Evolutionary conservation across 30 jellyfish, hydroid and myxozoan species (phyloP), one percentile per base, ranked within the genome.

Genomic region (Aurelia sp.): DNA sequence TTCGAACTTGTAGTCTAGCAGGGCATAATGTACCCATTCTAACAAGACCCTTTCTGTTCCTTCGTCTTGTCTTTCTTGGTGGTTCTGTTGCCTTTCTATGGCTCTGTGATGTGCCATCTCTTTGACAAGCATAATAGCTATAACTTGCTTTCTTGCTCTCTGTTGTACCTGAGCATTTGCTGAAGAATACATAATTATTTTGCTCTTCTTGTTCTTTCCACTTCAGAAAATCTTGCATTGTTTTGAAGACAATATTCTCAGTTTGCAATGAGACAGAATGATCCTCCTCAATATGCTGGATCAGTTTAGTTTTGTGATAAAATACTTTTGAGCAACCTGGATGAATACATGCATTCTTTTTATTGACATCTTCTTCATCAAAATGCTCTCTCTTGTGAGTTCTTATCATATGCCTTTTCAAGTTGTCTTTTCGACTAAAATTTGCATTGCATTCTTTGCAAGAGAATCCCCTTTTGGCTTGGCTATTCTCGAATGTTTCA

Each of bases 181-280:
- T 74, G 30, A 74, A 74, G 57, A 13, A 74, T 3, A 74, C 73
- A 74, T 51, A 74, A 74, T 74, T 18, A 68, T 30, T 74, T 47
- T 27, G 58, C 57, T 74, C 85, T 68, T 74, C 85, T 51, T 74
- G 71, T 51, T 58, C 73, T 30, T 74, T 74, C 85, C 85, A 74
- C 18, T 51, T 74, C 33, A 30, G 30, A 74, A 74, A 74, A 15
- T 74, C 85, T 74, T 74, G 27, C 71, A 51, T 18, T 1, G 85
- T 30, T 58, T 74, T 53, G 57, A 74, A 74, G 44, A 58, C 50
- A 44, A 74, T 24, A 74, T 74, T 74, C 27, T 74, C 85, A 47
- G 57, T 33, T 48, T 74, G 72, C n/a, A 57, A 53, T 17, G 85
- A 15, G 3, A 74, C 21, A 22, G 17, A 24, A 74, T 74, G 85